A percentile compares a stretch with the other conserved stretches of the same genome.
phyloP scores from a whole-genome alignment of 2,797 vertebrate genomes.

The Macropodus opercularis region DNA sequence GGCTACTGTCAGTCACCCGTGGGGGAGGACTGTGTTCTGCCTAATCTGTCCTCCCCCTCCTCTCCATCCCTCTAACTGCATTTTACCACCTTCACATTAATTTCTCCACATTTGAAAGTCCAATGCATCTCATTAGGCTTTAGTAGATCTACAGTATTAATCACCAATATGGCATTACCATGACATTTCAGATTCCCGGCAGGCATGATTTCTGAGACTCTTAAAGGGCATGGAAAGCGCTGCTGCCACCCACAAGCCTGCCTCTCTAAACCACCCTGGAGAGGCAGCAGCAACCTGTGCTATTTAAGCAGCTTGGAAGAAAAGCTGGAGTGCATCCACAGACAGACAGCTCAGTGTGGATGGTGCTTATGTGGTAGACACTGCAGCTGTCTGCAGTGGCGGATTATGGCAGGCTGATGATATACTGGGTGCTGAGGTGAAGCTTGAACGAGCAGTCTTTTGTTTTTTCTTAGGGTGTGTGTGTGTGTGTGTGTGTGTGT shows the following conservation, averaged over 20 bases:
- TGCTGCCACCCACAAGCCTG: slow-evolving; percentile 49
- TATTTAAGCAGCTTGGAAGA: slow-evolving; percentile 45
- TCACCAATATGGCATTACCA: slow-evolving; percentile 64
- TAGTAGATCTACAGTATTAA: slow-evolving; percentile 57
- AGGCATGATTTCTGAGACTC: slow-evolving; percentile 48
- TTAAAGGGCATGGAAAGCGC: slow-evolving; percentile 64
- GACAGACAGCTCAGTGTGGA: slow-evolving; percentile 45
- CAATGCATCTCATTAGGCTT: slow-evolving; percentile 49
- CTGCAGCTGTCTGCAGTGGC: slow-evolving; percentile 54
- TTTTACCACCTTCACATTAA: slow-evolving; percentile 48
- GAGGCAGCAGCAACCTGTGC: slow-evolving; percentile 53
- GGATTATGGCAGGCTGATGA: slow-evolving; percentile 43
- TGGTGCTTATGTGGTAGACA: slow-evolving; percentile 44
- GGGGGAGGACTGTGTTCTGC: slow-evolving; percentile 21
- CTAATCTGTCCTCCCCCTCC: slow-evolving; percentile 27
- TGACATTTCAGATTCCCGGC: slow-evolving; percentile 59
- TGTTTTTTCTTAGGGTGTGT: too few relatives aligned
- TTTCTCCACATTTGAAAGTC: slow-evolving; percentile 49
- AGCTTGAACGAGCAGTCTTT: too few relatives aligned
- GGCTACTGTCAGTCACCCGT: slow-evolving; percentile 13
- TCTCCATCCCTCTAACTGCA: slow-evolving; percentile 31
- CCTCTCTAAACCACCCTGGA: slow-evolving; percentile 40
- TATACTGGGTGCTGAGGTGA: slow-evolving; percentile 29
- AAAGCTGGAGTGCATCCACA: slow-evolving; percentile 57
- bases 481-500: too few relatives aligned